Conservation (phyloP, 2,113 vertebrate species). For the Oryzias celebensis region DNA sequence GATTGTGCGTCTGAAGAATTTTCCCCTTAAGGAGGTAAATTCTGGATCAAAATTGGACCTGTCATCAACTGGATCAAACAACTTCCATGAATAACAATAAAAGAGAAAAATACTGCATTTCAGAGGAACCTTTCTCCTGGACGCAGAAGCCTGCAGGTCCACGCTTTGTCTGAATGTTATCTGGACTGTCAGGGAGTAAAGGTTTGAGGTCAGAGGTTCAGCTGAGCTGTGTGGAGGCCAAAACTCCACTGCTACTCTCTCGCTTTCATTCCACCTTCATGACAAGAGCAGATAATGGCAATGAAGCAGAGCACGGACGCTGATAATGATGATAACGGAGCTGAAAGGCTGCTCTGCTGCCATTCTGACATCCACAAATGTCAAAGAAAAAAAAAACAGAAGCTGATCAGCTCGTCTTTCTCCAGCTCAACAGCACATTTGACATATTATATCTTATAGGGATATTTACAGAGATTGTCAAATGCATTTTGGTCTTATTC, state of each 20-base stretch:
- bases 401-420: neutral
- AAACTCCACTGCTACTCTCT: conserved; percentile 11
- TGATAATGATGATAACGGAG: conserved; percentile 1
- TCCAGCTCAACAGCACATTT: no score
- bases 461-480: no score
- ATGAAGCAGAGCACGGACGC: conserved; percentile 15
- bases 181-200: neutral
- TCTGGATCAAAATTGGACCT: no score
- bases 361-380: neutral
- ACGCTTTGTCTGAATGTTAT: neutral
- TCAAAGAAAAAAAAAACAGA: neutral
- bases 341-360: neutral
- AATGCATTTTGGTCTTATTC: no score
- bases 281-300: conserved; percentile 27
- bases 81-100: no score
- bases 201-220: conserved; percentile 2
- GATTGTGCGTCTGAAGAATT: no score
- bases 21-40: no score
- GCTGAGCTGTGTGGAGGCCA: neutral
- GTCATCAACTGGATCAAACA: no score
- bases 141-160: no score
- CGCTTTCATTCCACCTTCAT: conserved; percentile 5
- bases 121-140: no score
- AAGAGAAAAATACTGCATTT: no score
- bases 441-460: no score